Percentiles rank a stretch among this genome's conserved stretches.
Conservation (phyloP, 2,113 vertebrate species). For the Hemiscyllium ocellatum region DNA sequence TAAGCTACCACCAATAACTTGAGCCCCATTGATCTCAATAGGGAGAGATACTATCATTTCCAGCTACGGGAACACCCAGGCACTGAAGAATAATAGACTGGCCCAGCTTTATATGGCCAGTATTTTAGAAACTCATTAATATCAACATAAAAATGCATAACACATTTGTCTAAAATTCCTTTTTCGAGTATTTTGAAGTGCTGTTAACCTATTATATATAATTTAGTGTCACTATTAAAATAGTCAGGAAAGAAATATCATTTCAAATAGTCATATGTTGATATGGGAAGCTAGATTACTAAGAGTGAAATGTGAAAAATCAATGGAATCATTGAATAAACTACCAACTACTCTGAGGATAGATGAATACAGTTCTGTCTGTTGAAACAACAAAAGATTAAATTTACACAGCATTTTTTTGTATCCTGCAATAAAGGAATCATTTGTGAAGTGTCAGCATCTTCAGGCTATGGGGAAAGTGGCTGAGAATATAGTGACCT, state of each 20-base stretch:
- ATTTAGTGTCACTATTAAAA: not conserved
- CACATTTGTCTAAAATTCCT: not conserved
- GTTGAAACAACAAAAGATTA: not conserved
- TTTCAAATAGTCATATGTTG: not conserved
- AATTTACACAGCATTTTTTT: too few relatives aligned
- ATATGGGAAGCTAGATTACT: too few relatives aligned
- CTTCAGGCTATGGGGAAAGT: too few relatives aligned
- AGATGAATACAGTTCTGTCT: not conserved
- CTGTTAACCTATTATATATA: not conserved
- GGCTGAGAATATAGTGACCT: too few relatives aligned
- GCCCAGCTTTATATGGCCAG: not conserved
- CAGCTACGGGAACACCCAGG: not conserved
- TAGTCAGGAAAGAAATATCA: not conserved
- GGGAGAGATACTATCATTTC: not conserved
- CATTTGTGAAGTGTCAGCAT: too few relatives aligned
- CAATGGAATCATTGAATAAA: not conserved
- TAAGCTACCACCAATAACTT: too few relatives aligned
- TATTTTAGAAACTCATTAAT: not conserved
- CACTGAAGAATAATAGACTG: not conserved
- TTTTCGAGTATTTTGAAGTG: not conserved
- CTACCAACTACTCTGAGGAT: not conserved
- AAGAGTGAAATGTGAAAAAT: not conserved
- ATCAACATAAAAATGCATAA: not conserved
- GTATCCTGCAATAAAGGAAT: too few relatives aligned
- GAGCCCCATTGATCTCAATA: not conserved